Evolutionary conservation across 2,797 vertebrate genomes (phyloP), one percentile per base, ranked within the genome.

Genomic region (Poecilia picta): DNA sequence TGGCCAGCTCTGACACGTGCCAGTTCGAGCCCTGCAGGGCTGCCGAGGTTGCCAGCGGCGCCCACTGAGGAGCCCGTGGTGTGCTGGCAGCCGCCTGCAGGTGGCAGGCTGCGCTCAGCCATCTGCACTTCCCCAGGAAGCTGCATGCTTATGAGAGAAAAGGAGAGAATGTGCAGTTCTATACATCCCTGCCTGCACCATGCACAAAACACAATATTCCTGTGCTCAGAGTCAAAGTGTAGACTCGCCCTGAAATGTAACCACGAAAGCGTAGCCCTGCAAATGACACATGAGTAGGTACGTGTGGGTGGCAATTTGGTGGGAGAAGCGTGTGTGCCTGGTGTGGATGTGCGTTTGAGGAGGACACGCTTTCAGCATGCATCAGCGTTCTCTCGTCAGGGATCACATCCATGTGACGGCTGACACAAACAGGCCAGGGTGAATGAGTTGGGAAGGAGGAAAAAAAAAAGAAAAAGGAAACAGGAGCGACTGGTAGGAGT

Each of bases 41-140:
- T 89, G 89, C 90, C 90, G 84, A 82, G 79, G 57, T 89, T 76
- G 36, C 85, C 85, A 83, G 83, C 68, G 77, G 79, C 80, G 90
- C 93, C 94, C 86, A 82, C 90, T 45, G 93, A 88, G 87, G 88
- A 72, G 87, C 91, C 86, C 57, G 81, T 85, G 88, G 93, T 73
- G 81, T 92, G 90, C 92, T 84, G 83, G 90, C 84, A 86, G 86
- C 86, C 66, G 91, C 95, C 96, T 95, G 95, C 93, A 94, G 93
- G 94, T 94, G 95, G 95, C 92, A 92, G 91, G 91, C 94, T 93
- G 93, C 83, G 88, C 93, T 89, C 72, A 90, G 94, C 96, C 95
- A 96, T 96, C 95, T 96, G 96, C 94, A 94, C 84, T 88, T 89
- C 92, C 92, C 85, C 84, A 91, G 92, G 93, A 95, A 93, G 89